Base-by-base conservation (phyloP, 2,888 invertebrate species). In the Caenorhabditis sulstoni region DNA sequence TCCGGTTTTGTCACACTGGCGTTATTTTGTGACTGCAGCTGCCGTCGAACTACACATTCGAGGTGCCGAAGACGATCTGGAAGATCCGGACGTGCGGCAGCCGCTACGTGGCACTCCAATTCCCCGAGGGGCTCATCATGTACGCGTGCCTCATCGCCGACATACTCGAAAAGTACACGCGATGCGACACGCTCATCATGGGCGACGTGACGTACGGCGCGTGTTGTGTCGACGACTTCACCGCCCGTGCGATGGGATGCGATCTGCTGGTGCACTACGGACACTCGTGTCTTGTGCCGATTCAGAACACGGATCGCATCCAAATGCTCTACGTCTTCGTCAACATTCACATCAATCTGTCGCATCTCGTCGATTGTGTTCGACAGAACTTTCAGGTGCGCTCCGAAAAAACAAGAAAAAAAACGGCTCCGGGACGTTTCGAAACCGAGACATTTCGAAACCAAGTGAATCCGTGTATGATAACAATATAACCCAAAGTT, bases 161-260 rank as follows among this genome's bases (percentile, higher is more conserved):
- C 91, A 96, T 99, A 81, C 94, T 97, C 85, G 94, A 95, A 91
- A 90, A 91, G 73, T 85, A 90, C 77, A 89, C 89, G 4, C 86
- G 75, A 3, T 86, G 87, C 90, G 96, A 97, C 87, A 94, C 95
- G 0, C 93, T 98, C 57, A 96, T 99, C 80, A 96, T 99, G 96
- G 98, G 96, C 8, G 99, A 99, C 92, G 97, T 99, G 16, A 98
- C 99, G 0, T 99, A 99, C 90, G 99, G 99, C 44, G 99, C 99
- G 0, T 99, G 99, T 91, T 99, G 99, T 91, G 94, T 99, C 12
- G 99, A 99, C 90, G 99, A 99, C 92, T 95, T 94, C 90, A 96
- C 96, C 0, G 97, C 98, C 0, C 93, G 93, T 87, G 95, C 96
- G 0, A 92, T 99, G 39, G 95, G 88, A 18, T 90, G 90, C 62